Conservation (phyloP, 1,140 invertebrate species). For the Bicyclus anynana region DNA sequence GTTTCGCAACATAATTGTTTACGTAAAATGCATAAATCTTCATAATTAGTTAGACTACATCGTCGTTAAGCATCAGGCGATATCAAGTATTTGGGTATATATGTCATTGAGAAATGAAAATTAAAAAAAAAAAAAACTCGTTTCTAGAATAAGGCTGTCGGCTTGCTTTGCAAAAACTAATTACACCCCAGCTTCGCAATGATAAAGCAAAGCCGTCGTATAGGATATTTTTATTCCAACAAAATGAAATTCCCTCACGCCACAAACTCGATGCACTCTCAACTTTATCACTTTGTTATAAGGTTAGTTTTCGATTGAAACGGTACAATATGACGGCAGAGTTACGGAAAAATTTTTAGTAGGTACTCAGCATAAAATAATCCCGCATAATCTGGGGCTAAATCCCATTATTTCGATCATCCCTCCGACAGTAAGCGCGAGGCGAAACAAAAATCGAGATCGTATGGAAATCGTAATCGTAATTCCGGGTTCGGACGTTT, state of each 20-base stretch:
- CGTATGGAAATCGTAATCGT: constrained; percentile 43
- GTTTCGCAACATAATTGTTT: too few relatives aligned
- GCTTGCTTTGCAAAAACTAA: constrained; percentile 70
- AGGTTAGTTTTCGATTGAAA: not conserved
- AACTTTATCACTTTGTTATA: constrained; percentile 18
- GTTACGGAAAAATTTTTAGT: constrained; percentile 47
- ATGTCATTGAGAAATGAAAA: not conserved
- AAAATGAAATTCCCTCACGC: constrained; percentile 62
- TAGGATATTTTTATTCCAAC: constrained; percentile 74
- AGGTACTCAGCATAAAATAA: constrained; percentile 65
- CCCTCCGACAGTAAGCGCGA: constrained; percentile 40
- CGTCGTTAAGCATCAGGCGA: too few relatives aligned
- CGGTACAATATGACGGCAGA: not conserved
- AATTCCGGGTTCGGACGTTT: constrained; percentile 35
- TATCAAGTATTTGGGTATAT: too few relatives aligned
- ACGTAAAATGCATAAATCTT: too few relatives aligned
- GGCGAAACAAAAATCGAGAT: constrained; percentile 31
- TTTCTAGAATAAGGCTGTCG: constrained; percentile 45
- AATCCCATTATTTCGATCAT: constrained; percentile 76
- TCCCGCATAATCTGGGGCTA: constrained; percentile 74
- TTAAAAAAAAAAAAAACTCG: constrained; percentile 8
- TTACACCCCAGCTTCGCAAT: constrained; percentile 69
- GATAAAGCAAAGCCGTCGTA: constrained; percentile 75
- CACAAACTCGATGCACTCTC: constrained; percentile 13
- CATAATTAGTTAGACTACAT: too few relatives aligned